Evolutionary conservation across 2,888 invertebrate genomes (phyloP).

Genomic region (Chrysolina americana): DNA sequence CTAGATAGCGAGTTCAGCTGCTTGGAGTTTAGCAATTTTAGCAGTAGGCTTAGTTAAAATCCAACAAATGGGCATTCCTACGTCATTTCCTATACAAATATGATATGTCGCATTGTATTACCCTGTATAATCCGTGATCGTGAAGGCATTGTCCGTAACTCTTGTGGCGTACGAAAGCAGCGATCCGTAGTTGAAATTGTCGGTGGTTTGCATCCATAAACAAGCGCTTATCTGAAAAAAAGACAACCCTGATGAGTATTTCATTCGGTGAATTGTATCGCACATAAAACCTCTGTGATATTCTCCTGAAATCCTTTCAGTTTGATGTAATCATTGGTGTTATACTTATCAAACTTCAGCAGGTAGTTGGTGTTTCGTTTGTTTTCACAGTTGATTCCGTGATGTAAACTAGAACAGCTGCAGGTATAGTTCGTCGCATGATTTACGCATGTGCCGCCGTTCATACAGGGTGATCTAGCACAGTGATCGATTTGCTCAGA

Average conservation of each 20-base stretch:
- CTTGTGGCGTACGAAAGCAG: constrained; percentile 78
- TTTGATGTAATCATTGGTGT: constrained; percentile 74
- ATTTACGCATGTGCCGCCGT: constrained; percentile 67
- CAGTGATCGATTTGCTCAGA: constrained; percentile 70
- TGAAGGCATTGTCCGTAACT: constrained; percentile 75
- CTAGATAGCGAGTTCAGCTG: too few species aligned
- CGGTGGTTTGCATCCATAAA: constrained; percentile 77
- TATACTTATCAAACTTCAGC: constrained; percentile 73
- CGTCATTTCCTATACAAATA: too few species aligned
- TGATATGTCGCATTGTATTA: constrained; percentile 58
- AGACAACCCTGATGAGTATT: not conserved
- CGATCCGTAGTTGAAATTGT: constrained; percentile 78
- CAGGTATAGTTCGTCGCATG: constrained; percentile 68
- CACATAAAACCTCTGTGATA: constrained; percentile 68
- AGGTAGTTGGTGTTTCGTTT: constrained; percentile 71
- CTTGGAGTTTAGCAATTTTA: too few species aligned
- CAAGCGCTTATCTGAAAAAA: constrained; percentile 72
- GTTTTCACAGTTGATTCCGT: constrained; percentile 71
- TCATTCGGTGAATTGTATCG: not conserved
- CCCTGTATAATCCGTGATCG: constrained; percentile 80
- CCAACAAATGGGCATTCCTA: too few species aligned
- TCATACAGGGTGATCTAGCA: constrained; percentile 65
- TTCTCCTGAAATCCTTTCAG: constrained; percentile 70
- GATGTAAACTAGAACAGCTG: constrained; percentile 70
- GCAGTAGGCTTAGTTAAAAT: too few species aligned